phyloP scores from a whole-genome alignment of 2,888 invertebrate species.

The Acrobasis repandana region DNA sequence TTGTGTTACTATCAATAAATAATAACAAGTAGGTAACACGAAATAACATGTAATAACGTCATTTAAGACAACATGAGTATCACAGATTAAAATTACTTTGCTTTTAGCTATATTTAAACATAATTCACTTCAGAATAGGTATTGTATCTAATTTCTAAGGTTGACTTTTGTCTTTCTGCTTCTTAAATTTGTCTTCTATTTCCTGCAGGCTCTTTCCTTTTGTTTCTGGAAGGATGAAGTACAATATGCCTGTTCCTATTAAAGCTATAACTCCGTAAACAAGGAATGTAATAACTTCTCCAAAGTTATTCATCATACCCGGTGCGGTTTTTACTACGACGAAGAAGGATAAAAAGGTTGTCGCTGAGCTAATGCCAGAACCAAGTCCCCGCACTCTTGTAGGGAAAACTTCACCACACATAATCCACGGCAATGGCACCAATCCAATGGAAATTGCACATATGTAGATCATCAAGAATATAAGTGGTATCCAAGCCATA shows the following conservation, averaged over 20 bases:
- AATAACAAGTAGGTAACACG: constrained; percentile 11
- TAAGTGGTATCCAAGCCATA: constrained; percentile 76
- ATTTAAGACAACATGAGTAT: constrained; percentile 60
- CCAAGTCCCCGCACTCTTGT: constrained; percentile 84
- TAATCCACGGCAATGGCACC: constrained; percentile 88
- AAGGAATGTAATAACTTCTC: constrained; percentile 84
- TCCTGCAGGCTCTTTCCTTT: constrained; percentile 86
- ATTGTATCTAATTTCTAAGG: constrained; percentile 48
- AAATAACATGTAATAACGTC: constrained; percentile 34
- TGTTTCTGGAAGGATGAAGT: constrained; percentile 86
- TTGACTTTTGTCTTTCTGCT: constrained; percentile 25
- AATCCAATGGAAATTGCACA: constrained; percentile 84
- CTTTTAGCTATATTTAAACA: constrained; percentile 44
- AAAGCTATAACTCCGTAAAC: constrained; percentile 84
- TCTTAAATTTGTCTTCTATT: constrained; percentile 84
- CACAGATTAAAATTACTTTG: constrained; percentile 63
- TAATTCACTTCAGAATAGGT: constrained; percentile 36
- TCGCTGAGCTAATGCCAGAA: constrained; percentile 86
- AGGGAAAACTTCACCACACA: constrained; percentile 89
- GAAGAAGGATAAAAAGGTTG: constrained; percentile 85
- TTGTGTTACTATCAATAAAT: neutral
- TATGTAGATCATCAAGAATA: constrained; percentile 82
- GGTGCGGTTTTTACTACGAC: constrained; percentile 86
- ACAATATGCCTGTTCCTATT: constrained; percentile 82
- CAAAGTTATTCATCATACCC: constrained; percentile 80